Evolutionary conservation across 2,888 invertebrate species (phyloP), one percentile per base, ranked within the genome.

Genomic region (Archips xylosteana): DNA sequence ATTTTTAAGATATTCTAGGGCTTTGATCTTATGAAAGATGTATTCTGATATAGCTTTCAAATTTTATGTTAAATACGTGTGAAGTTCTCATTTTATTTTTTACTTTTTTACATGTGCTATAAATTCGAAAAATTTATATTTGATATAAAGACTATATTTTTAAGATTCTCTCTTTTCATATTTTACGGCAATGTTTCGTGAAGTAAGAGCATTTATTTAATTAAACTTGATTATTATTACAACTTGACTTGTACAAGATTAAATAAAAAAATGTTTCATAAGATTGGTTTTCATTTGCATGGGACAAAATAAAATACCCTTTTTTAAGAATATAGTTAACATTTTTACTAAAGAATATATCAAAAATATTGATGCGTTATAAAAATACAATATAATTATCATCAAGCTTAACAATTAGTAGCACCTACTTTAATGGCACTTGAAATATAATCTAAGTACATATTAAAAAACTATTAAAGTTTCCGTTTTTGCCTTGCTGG

Each of bases 61-160:
- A 59, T 34, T 59, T 10, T 34, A 34, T 34, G 12, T 59, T 12
- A 13, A 13, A 12, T 13, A 3, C 34, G 34, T 12, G 59, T 10
- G 59, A 34, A 34, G 34, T 60, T 6, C 13, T 36, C n/a, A n/a
- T 60, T 60, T 60, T 34, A 60, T 60, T 60, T 60, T 60, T 60
- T 6, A 13, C 13, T 47, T 47, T 13, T 49, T 12, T 45, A 45
- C 10, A 13, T n/a, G n/a, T 49, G 49, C 49, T 49, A 49, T 49
- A 49, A 49, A 45, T 45, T 10, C n/a, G 12, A 34, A 60, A 34
- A 34, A 34, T 13, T n/a, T 39, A 13, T 60, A 60, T 57, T 57
- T 57, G 32, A 57, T 57, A 57, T 57, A 32, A 23, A 57, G 8
- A 23, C 4, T 32, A 57, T 57, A 32, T 32, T 57, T 23, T 12